Evolutionary conservation across 2,888 invertebrate species (phyloP).

Genomic region (Noctua comes): DNA sequence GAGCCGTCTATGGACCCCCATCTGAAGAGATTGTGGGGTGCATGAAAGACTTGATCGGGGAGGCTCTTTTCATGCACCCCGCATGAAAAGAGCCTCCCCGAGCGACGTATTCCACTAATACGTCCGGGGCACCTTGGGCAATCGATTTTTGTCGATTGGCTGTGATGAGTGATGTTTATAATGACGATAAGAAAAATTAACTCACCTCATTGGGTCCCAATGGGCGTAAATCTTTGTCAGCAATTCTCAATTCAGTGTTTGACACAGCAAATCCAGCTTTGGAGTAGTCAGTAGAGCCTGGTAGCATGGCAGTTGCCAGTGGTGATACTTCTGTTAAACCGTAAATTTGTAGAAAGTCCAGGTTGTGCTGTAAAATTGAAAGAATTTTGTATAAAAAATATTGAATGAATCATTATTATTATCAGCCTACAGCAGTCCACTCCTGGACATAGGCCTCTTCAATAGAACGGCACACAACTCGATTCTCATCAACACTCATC

Average conservation of each 20-base stretch:
- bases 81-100: no score
- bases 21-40: no score
- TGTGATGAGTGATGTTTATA: neutral
- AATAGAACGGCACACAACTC: no score
- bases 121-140: no score
- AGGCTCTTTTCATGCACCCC: no score
- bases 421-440: no score
- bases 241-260: conserved; percentile 91
- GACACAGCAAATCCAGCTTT: conserved; percentile 91
- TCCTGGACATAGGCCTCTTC: no score
- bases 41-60: no score
- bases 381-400: neutral
- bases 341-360: conserved; percentile 87
- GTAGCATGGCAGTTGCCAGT: conserved; percentile 82
- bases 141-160: no score
- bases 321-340: conserved; percentile 94
- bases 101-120: no score
- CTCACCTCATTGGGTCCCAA: conserved; percentile 88
- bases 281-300: conserved; percentile 71
- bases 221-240: conserved; percentile 74
- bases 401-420: neutral
- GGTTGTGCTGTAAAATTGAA: conserved; percentile 64
- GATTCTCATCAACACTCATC: no score
- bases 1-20: no score
- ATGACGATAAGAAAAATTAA: neutral